These are phyloP conservation scores for Gallinago solitaria DNA, from an alignment of 2,797 vertebrate genomes.

Conservation along the genomic window DNA sequence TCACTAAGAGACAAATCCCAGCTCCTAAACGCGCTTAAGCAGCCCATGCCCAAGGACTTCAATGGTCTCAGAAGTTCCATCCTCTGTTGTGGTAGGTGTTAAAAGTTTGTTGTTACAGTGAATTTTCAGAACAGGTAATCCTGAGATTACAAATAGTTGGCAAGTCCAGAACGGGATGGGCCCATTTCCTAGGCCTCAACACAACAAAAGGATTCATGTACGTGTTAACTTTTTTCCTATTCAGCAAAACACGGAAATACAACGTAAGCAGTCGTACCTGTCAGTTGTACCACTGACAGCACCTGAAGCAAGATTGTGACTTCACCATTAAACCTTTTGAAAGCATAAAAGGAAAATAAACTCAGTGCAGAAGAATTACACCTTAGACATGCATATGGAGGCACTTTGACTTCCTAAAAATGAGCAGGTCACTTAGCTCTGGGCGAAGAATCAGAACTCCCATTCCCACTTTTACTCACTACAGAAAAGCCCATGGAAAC, in stretches of 20 bases:
- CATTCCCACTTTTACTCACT: not conserved
- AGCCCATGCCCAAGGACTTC: not conserved
- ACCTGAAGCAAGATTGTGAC: not conserved
- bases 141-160: not conserved
- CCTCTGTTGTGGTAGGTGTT: not conserved
- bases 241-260: not conserved
- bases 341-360: not conserved
- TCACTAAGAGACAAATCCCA: not conserved
- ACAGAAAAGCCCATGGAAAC: not conserved
- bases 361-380: not conserved
- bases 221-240: not conserved
- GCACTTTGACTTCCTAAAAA: not conserved
- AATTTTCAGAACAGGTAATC: not conserved
- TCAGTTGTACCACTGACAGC: not conserved
- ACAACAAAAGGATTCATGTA: not conserved
- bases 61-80: not conserved
- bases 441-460: not conserved
- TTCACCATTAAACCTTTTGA: not conserved
- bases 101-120: not conserved
- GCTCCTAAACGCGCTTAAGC: not conserved
- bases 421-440: not conserved
- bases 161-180: not conserved
- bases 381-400: not conserved
- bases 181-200: not conserved
- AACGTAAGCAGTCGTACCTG: not conserved